Evolutionary conservation across 2,797 vertebrate genomes (phyloP), one percentile per base, ranked within the genome.

Genomic region (Oophaga sylvatica): DNA sequence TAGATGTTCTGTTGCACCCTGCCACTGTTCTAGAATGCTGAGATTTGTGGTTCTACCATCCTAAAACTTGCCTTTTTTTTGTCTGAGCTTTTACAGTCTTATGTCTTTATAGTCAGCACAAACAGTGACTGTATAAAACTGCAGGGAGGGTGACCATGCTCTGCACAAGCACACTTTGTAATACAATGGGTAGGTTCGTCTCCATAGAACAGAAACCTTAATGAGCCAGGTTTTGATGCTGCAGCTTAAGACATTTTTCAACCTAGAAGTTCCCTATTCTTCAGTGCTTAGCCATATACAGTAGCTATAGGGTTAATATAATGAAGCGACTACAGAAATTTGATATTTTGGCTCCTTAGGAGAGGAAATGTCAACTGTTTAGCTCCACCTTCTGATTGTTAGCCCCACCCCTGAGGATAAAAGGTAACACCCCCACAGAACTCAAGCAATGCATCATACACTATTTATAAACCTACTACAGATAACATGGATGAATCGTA

Each of bases 401-500:
- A 80, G 83, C 26, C 29, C 87, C 29, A 53, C 71, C 88, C 53
- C 62, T 77, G 68, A 35, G 26, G 68, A 76, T 20, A 12, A 63
- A 60, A 48, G 68, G 35, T 22, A 31, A 81, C 78, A 45, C 68
- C 83, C 68, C 57, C 81, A 75, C 60, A 85, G 71, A 83, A 86
- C 15, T 67, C 78, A 65, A 41, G 48, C 22, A 31, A 48, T 81
- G 81, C 67, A 85, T 71, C 62, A 70, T 78, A 78, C 80, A 77
- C 79, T 89, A 89, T 89, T 89, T 89, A 89, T 89, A 87, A 79
- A 83, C 53, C 26, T 80, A 85, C 73, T 89, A 79, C 84, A 26
- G 78, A 81, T 62, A 88, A 70, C 83, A 41, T 84, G 71, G 84
- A 67, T 77, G 86, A 78, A 73, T 35, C 41, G 70, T 62, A 62